Evolutionary conservation across 1,140 invertebrate species (phyloP).

Genomic region (Drosophila micromelanica): DNA sequence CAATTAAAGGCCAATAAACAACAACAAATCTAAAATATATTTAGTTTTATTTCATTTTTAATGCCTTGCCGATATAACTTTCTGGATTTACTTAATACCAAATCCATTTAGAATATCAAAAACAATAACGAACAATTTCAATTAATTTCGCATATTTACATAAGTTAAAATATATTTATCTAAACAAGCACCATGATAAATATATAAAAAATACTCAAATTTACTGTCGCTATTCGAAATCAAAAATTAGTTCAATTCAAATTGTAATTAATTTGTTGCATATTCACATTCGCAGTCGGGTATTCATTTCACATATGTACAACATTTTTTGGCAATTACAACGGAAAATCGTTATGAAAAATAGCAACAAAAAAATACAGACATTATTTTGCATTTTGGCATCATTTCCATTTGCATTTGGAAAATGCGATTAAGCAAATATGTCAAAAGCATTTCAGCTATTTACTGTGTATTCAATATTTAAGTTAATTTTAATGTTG

Average conservation of each 20-base stretch:
- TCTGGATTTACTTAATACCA: constrained; percentile 14
- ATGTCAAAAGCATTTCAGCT: constrained; percentile 66
- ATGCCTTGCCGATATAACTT: not conserved
- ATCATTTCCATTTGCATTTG: constrained; percentile 27
- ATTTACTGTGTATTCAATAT: constrained; percentile 45
- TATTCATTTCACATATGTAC: constrained; percentile 16
- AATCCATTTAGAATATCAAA: constrained; percentile 28
- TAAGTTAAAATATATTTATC: constrained; percentile 57
- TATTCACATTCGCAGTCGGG: not conserved
- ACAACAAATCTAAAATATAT: constrained; percentile 11
- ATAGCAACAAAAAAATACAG: not conserved
- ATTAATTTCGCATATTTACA: constrained; percentile 65
- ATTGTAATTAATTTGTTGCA: constrained; percentile 60
- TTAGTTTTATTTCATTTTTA: not conserved
- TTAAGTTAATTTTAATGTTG: constrained; percentile 79
- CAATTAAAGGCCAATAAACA: constrained; percentile 38
- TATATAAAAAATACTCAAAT: constrained; percentile 2
- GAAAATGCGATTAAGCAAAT: constrained; percentile 71
- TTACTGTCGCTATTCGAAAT: constrained; percentile 35
- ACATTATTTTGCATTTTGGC: constrained; percentile 29
- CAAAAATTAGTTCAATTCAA: constrained; percentile 77
- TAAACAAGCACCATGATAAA: constrained; percentile 54
- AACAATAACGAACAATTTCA: constrained; percentile 55
- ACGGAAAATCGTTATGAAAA: constrained; percentile 5
- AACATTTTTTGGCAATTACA: constrained; percentile 39